These are phyloP conservation scores for Lampris megalopsis DNA, from an alignment of 2,113 vertebrate species.

Conservation along the genomic window DNA sequence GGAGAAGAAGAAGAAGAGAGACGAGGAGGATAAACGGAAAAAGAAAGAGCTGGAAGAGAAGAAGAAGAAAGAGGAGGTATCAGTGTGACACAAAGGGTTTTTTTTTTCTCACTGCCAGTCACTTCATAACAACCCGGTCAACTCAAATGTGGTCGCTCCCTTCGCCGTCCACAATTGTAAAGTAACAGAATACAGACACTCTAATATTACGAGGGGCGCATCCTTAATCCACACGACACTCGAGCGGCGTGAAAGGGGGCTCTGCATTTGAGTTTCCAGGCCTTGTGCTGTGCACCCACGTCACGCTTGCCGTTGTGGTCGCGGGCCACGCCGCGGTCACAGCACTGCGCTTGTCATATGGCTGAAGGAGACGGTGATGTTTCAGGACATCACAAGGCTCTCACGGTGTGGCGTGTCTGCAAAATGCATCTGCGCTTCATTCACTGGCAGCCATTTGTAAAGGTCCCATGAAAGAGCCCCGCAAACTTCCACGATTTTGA, in stretches of 20 bases:
- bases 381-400: slow-evolving; percentile 4
- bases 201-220: not conserved
- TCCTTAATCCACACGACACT: not conserved
- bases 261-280: slow-evolving; percentile 22
- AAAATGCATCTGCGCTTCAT: slow-evolving; percentile 34
- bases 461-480: too few species aligned
- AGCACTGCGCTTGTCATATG: slow-evolving; percentile 9
- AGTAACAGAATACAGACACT: slow-evolving; percentile 11
- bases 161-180: not conserved
- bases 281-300: not conserved
- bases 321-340: slow-evolving; percentile 12
- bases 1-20: slow-evolving; percentile 34
- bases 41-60: slow-evolving; percentile 38
- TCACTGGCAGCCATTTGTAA: slow-evolving; percentile 10
- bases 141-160: slow-evolving; percentile 15
- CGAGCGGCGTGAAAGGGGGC: not conserved
- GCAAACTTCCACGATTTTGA: too few species aligned
- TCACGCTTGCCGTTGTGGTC: slow-evolving; percentile 9
- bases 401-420: slow-evolving; percentile 18
- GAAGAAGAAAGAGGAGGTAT: slow-evolving; percentile 67
- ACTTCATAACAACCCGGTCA: slow-evolving; percentile 13
- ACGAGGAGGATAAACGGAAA: slow-evolving; percentile 22
- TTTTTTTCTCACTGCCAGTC: not conserved
- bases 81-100: not conserved
- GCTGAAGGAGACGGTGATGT: not conserved